These are phyloP conservation scores for Drosophila mercatorum DNA, from an alignment of 2,888 invertebrate species.

Conservation along the genomic window DNA sequence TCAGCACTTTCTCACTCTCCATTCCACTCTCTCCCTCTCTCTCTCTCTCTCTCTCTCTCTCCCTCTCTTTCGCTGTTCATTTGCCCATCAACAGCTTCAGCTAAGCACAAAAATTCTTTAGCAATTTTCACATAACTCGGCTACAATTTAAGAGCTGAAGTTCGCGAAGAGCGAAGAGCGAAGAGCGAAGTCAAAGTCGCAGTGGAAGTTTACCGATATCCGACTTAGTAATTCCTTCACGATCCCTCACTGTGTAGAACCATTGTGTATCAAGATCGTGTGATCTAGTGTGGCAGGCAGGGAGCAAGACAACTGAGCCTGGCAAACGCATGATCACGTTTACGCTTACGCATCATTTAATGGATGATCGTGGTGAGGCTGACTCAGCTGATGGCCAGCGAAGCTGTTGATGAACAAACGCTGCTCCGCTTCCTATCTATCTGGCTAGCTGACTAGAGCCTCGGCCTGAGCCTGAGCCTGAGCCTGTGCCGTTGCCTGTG, in stretches of 20 bases:
- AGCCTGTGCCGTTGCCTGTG: background rate
- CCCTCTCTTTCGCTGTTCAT: background rate
- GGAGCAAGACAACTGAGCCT: background rate
- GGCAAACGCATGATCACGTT: slow-evolving; percentile 73
- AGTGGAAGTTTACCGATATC: slow-evolving; percentile 12
- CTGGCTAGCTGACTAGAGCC: slow-evolving; percentile 25
- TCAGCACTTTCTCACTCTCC: background rate
- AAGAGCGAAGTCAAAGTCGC: slow-evolving; percentile 5
- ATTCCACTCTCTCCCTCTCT: background rate
- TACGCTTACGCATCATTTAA: slow-evolving; percentile 74
- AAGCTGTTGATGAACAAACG: slow-evolving; percentile 65
- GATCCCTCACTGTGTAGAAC: slow-evolving; percentile 24
- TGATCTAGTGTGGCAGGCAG: slow-evolving; percentile 46
- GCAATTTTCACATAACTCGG: slow-evolving; percentile 66
- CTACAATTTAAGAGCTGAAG: slow-evolving; percentile 10
- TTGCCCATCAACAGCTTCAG: slow-evolving; percentile 3
- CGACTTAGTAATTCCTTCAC: slow-evolving; percentile 34
- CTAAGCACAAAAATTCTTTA: slow-evolving; percentile 51
- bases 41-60: background rate
- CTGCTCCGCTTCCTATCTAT: slow-evolving; percentile 38
- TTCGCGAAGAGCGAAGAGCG: background rate
- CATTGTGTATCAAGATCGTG: slow-evolving; percentile 68
- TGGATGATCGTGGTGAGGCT: slow-evolving; percentile 62
- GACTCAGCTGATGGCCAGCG: slow-evolving; percentile 23
- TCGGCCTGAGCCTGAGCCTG: background rate